Base-by-base conservation (phyloP, 2,113 vertebrate genomes). In the Chrysochloris asiatica region DNA sequence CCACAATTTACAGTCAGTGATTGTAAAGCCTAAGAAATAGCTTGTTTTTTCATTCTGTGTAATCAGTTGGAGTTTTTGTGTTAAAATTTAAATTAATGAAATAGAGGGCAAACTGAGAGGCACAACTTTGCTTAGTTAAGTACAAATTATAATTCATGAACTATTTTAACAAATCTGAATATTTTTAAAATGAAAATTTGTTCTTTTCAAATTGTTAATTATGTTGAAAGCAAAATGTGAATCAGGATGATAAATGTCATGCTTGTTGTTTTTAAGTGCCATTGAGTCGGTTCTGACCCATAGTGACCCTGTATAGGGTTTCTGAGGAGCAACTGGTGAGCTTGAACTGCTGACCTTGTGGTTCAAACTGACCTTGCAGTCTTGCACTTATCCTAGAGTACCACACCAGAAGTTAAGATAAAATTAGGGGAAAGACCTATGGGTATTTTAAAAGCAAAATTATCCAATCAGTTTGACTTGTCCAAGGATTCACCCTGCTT, bases 391-490 rank as follows among this genome's bases (percentile, higher is more conserved):
- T n/a, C n/a, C n/a, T n/a, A n/a, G n/a, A n/a, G n/a, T n/a, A n/a
- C n/a, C n/a, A n/a, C n/a, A n/a, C n/a, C n/a, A n/a, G n/a, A n/a
- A n/a, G n/a, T n/a, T n/a, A n/a, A n/a, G 41, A 65, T 61, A 91
- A 91, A 93, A 83, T 89, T 33, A 83, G 63, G 26, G 21, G 30
- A 47, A 61, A 67, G 2, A 84, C 0, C 4, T 43, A 12, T 72
- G 65, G 4, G 87, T 63, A 12, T 71, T 93, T 88, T 41, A 41
- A 83, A 85, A 54, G 36, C 43, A 89, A 80, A 89, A 52, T 90
- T 50, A 59, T 85, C 38, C 50, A 30, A 63, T 80, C 67, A 41
- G 12, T 85, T 36, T 95, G 71, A 89, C 14, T 63, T 65, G 38
- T 72, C 22, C n/a, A 76, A 90, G 33, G 54, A 63, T 86, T 78